These are phyloP conservation scores for Scomber scombrus DNA, from an alignment of 2,113 vertebrate genomes.

Conservation along the genomic window DNA sequence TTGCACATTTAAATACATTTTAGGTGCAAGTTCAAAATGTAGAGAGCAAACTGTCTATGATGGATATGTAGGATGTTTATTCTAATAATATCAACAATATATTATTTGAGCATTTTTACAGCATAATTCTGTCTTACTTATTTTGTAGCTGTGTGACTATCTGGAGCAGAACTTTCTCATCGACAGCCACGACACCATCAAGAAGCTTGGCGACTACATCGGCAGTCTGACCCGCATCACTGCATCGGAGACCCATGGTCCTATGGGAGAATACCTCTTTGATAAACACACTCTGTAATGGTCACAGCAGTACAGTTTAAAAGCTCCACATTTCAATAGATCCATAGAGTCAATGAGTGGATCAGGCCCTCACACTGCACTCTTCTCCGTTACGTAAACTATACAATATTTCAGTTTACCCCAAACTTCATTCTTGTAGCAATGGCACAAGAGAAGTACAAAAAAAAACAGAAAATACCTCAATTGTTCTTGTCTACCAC, in stretches of 20 bases:
- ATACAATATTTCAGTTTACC: not conserved
- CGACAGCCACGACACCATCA: slow-evolving; percentile 83
- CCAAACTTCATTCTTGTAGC: slow-evolving; percentile 12
- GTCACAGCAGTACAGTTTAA: not conserved
- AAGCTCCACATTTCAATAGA: slow-evolving; percentile 21
- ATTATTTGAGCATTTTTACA: not conserved
- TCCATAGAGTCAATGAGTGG: not conserved
- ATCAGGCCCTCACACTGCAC: not conserved
- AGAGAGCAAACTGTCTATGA: not conserved
- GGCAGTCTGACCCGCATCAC: slow-evolving; percentile 76
- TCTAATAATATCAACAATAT: not conserved
- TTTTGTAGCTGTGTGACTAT: slow-evolving; percentile 81
- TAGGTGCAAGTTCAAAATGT: not conserved
- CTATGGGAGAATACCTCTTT: slow-evolving; percentile 86
- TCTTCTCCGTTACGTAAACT: slow-evolving; percentile 24
- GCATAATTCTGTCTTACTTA: not conserved
- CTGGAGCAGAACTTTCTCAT: slow-evolving; percentile 79
- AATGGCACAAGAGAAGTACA: not conserved
- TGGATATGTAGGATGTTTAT: too few species aligned
- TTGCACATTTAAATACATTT: not conserved
- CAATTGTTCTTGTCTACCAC: slow-evolving; percentile 13
- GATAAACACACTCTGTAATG: slow-evolving; percentile 84
- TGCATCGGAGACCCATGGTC: slow-evolving; percentile 60
- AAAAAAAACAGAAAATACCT: slow-evolving; percentile 52
- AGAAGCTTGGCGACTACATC: slow-evolving; percentile 80